Evolutionary conservation across 2,888 invertebrate species (phyloP).

Genomic region (Zele albiditarsus): DNA sequence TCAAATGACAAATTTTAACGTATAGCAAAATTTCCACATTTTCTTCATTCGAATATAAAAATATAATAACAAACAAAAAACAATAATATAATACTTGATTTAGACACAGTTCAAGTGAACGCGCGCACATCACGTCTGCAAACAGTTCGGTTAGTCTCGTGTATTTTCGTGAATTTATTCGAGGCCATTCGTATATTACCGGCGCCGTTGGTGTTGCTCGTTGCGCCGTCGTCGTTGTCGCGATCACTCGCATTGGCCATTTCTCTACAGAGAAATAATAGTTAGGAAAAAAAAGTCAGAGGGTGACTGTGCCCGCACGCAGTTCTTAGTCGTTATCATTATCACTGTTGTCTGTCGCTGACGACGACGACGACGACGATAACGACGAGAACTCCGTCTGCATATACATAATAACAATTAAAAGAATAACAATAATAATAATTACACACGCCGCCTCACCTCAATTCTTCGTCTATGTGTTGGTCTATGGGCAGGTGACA

Average conservation of each 20-base stretch:
- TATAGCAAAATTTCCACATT: too few species aligned
- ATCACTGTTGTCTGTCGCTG: background rate
- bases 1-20: too few species aligned
- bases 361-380: background rate
- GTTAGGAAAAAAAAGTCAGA: constrained; percentile 2
- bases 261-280: background rate
- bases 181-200: constrained; percentile 3
- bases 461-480: constrained; percentile 48
- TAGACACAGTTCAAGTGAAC: background rate
- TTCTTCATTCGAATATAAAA: background rate
- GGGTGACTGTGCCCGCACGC: background rate
- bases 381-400: background rate
- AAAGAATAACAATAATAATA: background rate
- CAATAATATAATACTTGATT: background rate
- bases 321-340: constrained; percentile 10
- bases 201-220: constrained; percentile 1
- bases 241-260: constrained; percentile 21
- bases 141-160: constrained; percentile 23
- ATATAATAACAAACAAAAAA: background rate
- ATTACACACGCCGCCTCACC: background rate
- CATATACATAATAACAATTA: background rate
- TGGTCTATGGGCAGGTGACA: constrained; percentile 55
- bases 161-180: background rate
- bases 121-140: constrained; percentile 14
- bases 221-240: background rate